These are phyloP conservation scores for Actinostola sp. DNA, from an alignment of 92 coral and sea anemone genomes.

Conservation along the genomic window DNA sequence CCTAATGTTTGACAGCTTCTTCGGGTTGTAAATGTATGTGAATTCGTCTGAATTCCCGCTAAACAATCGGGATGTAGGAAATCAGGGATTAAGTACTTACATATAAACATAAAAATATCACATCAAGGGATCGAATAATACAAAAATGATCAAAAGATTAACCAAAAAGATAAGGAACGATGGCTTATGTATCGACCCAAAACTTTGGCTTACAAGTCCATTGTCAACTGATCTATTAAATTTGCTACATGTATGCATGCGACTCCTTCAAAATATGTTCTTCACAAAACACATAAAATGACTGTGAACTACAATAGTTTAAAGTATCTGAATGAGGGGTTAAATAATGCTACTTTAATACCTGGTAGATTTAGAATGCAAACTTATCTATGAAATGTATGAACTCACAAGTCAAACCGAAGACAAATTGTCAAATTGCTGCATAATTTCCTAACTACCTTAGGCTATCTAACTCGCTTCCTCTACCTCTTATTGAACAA, in stretches of 20 bases:
- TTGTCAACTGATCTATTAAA: neutral
- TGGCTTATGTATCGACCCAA: neutral
- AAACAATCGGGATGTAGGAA: no score
- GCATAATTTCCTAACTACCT: neutral
- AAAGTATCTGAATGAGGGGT: neutral
- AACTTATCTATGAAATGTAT: no score
- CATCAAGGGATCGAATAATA: neutral
- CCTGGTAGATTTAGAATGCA: neutral
- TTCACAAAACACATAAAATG: neutral
- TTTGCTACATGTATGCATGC: neutral
- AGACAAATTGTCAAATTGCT: no score
- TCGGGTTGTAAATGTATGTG: neutral
- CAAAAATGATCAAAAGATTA: neutral
- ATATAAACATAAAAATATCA: neutral
- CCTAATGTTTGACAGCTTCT: neutral
- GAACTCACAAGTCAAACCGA: no score
- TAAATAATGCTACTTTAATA: no score
- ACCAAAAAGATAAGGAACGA: neutral
- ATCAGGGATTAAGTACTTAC: neutral
- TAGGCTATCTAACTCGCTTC: no score
- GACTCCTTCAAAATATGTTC: neutral
- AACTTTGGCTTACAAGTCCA: neutral
- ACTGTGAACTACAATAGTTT: neutral
- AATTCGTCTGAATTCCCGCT: neutral
- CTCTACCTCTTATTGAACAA: no score